Percentiles rank a stretch among this genome's conserved stretches.
phyloP scores from a whole-genome alignment of 2,888 invertebrate genomes.

The Cryptus armator region DNA sequence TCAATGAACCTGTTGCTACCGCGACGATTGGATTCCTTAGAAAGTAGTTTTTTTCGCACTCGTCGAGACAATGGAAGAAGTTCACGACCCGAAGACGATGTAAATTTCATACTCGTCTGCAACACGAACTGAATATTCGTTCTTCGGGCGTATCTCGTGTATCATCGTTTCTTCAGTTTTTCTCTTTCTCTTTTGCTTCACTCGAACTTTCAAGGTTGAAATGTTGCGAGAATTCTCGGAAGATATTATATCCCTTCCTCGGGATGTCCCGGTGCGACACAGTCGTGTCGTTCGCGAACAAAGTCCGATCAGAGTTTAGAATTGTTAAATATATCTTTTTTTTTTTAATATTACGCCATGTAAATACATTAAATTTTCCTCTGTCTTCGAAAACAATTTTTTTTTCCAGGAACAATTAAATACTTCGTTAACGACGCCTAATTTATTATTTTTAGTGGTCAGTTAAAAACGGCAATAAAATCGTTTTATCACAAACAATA shows the following conservation, averaged over 20 bases:
- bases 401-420: neutral
- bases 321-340: neutral
- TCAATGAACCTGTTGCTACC: constrained; percentile 40
- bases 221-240: constrained; percentile 21
- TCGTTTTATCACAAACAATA: neutral
- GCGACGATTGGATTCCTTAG: constrained; percentile 22
- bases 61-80: constrained; percentile 10
- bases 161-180: constrained; percentile 18
- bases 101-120: neutral
- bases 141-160: neutral
- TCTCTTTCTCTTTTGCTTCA: constrained; percentile 6
- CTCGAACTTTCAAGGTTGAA: constrained; percentile 18
- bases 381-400: neutral
- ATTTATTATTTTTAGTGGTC: neutral
- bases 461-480: neutral
- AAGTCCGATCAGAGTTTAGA: constrained; percentile 21
- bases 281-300: neutral
- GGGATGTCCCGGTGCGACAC: constrained; percentile 21
- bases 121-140: neutral
- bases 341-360: neutral
- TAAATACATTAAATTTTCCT: neutral
- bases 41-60: constrained; percentile 39
- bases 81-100: constrained; percentile 15
- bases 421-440: constrained; percentile 5
- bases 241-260: constrained; percentile 11